Conservation (phyloP, 2,113 vertebrate genomes). For the Corythoichthys intestinalis region DNA sequence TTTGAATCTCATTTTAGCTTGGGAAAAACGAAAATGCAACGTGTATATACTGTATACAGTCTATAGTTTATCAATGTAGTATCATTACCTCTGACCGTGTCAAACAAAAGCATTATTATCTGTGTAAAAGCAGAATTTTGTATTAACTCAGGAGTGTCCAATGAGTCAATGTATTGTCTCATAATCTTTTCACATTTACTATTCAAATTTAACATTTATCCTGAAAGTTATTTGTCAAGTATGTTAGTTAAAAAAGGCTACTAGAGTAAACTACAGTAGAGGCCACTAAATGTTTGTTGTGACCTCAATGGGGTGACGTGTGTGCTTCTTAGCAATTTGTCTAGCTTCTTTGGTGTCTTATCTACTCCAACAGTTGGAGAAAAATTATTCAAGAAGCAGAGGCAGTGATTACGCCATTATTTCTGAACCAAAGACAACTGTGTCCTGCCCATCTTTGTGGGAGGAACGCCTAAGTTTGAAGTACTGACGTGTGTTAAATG, state of each 20-base stretch:
- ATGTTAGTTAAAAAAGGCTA: neutral
- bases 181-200: neutral
- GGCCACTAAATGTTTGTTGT: neutral
- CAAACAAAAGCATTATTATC: neutral
- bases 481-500: too few relatives aligned
- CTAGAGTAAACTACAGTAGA: neutral
- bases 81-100: neutral
- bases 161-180: neutral
- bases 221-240: neutral
- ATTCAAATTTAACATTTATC: neutral
- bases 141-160: neutral
- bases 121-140: neutral
- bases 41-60: neutral
- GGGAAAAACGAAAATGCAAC: too few relatives aligned
- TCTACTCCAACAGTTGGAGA: neutral
- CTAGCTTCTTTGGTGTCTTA: neutral
- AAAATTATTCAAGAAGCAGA: neutral
- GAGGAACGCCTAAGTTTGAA: too few relatives aligned
- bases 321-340: neutral
- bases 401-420: neutral
- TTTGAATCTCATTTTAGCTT: neutral
- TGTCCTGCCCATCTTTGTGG: too few relatives aligned
- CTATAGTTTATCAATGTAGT: neutral
- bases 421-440: neutral
- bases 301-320: neutral